Conservation (phyloP, 2,888 invertebrate genomes). For the Rhamnusium bicolor region DNA sequence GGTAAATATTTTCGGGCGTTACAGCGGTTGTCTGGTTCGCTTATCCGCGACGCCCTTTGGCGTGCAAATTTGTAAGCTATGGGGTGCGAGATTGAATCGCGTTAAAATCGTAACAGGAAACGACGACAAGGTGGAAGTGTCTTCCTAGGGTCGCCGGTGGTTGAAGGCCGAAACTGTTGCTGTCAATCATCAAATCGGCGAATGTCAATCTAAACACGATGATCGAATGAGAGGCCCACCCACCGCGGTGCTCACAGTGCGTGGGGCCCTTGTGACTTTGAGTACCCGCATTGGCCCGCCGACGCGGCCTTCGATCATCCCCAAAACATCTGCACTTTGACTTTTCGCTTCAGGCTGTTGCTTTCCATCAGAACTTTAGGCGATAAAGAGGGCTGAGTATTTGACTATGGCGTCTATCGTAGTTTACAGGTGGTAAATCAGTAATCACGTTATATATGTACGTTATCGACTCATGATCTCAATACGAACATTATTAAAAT, state of each 20-base stretch:
- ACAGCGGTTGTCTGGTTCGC: conserved; percentile 53
- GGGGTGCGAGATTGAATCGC: conserved; percentile 46
- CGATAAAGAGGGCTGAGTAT: not conserved
- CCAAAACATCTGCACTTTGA: not conserved
- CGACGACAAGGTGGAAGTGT: conserved; percentile 39
- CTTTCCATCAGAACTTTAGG: not conserved
- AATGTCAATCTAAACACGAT: conserved; percentile 58
- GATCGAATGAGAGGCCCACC: conserved; percentile 53
- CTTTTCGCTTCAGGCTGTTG: not conserved
- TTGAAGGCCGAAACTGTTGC: conserved; percentile 6
- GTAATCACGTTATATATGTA: not conserved
- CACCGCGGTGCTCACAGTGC: conserved; percentile 45
- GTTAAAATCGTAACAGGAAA: conserved; percentile 45
- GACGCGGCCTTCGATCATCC: conserved; percentile 9
- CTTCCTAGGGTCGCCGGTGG: conserved; percentile 36
- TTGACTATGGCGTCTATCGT: not conserved
- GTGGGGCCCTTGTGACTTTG: conserved; percentile 31
- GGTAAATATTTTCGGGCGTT: conserved; percentile 57
- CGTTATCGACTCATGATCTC: not conserved
- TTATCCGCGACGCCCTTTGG: conserved; percentile 56
- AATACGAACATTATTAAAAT: not conserved
- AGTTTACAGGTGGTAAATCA: not conserved
- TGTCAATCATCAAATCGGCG: conserved; percentile 59
- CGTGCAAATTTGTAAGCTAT: conserved; percentile 43
- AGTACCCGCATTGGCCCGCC: conserved; percentile 47